phyloP scores from a whole-genome alignment of 2,888 invertebrate species.

The Emmelina monodactyla region DNA sequence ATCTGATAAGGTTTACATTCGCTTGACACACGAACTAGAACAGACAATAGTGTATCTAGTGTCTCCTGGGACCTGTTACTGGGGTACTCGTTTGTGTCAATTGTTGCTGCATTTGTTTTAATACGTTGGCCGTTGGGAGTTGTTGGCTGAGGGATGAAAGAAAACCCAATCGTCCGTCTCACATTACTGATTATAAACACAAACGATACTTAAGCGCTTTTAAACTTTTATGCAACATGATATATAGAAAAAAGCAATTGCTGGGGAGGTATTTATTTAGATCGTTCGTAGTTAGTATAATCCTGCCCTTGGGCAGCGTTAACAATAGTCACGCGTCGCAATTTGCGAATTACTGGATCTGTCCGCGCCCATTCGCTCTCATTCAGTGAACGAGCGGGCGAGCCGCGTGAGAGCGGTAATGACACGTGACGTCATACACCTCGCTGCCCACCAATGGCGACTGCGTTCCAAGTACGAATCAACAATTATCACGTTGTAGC shows the following conservation, averaged over 20 bases:
- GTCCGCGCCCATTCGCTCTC: constrained; percentile 14
- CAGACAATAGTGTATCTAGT: too few relatives aligned
- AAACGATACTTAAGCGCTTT: too few relatives aligned
- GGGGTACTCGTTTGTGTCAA: constrained; percentile 3
- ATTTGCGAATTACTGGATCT: constrained; percentile 19
- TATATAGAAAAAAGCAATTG: too few relatives aligned
- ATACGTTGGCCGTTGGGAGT: background rate
- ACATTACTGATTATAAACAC: too few relatives aligned
- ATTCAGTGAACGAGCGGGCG: constrained; percentile 15
- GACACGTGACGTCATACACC: constrained; percentile 12
- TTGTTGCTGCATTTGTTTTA: background rate
- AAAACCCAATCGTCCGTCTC: too few relatives aligned
- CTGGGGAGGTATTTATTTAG: too few relatives aligned
- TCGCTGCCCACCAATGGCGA: constrained; percentile 11
- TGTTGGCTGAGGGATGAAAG: background rate
- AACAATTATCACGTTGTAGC: too few relatives aligned
- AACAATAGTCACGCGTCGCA: constrained; percentile 20
- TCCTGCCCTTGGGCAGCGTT: constrained; percentile 2
- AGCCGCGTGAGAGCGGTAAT: constrained; percentile 21
- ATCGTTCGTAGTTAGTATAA: too few relatives aligned
- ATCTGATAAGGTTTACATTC: too few relatives aligned
- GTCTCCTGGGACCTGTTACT: constrained; percentile 13
- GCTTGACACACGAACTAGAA: too few relatives aligned
- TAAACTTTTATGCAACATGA: too few relatives aligned
- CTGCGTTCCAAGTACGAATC: too few relatives aligned